These are phyloP conservation scores for Pemphigus obesinymphae DNA, from an alignment of 1,140 invertebrate genomes.

Conservation along the genomic window DNA sequence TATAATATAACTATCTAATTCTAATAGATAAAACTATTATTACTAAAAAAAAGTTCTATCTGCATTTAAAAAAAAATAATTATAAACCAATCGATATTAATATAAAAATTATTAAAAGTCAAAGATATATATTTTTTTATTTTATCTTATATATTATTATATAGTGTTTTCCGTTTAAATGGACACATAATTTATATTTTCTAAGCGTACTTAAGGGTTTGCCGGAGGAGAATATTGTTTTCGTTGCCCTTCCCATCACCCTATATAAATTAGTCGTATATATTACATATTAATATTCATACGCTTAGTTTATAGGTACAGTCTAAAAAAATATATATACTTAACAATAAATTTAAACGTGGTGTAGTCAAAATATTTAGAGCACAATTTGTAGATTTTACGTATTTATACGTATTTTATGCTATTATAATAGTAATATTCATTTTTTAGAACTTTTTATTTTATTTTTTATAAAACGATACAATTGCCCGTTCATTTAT, in stretches of 20 bases:
- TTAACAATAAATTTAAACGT: not conserved
- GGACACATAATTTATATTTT: not conserved
- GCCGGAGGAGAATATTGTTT: constrained; percentile 40
- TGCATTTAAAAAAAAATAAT: not conserved
- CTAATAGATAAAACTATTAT: no score
- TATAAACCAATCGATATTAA: no score
- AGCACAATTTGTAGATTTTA: not conserved
- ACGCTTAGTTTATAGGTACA: not conserved
- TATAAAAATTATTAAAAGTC: no score
- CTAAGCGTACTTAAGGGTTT: constrained; percentile 26
- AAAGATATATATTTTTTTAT: no score
- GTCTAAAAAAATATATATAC: not conserved
- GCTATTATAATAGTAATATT: not conserved
- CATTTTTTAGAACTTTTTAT: not conserved
- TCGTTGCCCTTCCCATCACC: constrained; percentile 38
- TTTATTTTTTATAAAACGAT: not conserved
- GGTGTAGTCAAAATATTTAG: not conserved
- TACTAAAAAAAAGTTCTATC: not conserved
- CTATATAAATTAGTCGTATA: constrained; percentile 18
- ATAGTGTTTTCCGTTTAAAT: not conserved
- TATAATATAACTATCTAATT: no score
- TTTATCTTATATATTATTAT: no score
- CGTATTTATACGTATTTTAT: not conserved
- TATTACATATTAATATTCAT: constrained; percentile 16
- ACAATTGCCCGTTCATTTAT: no score